Evolutionary conservation across 1,140 invertebrate genomes (phyloP).

Genomic region (Temnothorax curvispinosus): DNA sequence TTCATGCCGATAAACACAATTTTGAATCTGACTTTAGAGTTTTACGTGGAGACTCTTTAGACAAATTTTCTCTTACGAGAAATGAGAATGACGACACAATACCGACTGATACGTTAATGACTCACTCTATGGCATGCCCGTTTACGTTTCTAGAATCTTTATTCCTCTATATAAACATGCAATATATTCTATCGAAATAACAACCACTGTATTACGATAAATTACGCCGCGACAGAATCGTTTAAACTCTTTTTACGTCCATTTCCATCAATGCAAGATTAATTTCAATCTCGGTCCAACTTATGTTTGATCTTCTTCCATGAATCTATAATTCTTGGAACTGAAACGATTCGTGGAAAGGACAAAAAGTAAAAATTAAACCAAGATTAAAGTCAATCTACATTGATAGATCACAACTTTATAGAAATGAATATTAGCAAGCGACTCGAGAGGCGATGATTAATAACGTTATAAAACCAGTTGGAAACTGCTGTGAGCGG

Average conservation of each 20-base stretch:
- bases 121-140: conserved; percentile 20
- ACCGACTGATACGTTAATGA: background rate
- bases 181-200: conserved; percentile 8
- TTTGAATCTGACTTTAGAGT: background rate
- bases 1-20: background rate
- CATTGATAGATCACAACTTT: background rate
- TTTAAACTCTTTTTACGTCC: background rate
- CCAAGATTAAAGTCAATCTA: background rate
- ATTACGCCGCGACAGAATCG: background rate
- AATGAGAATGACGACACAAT: background rate
- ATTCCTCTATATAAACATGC: conserved; percentile 24
- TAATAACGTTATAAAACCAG: background rate
- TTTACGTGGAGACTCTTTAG: background rate
- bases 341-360: too few species aligned
- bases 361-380: background rate
- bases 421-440: background rate
- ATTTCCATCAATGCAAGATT: background rate
- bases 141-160: conserved; percentile 6
- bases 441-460: background rate
- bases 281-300: background rate
- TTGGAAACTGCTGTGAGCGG: conserved; percentile 1
- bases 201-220: background rate
- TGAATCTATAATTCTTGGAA: too few species aligned
- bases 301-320: too few species aligned
- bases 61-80: background rate